These are phyloP conservation scores for Spondyliosoma cantharus DNA, from an alignment of 2,797 vertebrate species.

Conservation along the genomic window DNA sequence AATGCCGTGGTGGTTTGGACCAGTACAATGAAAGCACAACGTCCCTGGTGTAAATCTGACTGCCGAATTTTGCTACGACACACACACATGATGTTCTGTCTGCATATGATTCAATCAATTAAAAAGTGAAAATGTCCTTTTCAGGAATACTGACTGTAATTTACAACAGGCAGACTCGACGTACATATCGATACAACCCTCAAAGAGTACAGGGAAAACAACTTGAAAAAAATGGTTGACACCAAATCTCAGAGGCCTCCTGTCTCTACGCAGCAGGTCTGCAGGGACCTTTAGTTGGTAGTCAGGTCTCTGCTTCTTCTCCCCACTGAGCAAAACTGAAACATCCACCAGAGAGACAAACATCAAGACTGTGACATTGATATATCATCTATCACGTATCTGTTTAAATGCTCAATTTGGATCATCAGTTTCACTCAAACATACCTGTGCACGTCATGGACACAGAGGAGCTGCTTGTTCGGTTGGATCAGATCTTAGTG, in stretches of 20 bases:
- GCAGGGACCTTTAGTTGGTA: background rate
- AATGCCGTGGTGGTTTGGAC: too few species aligned
- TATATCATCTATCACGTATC: too few species aligned
- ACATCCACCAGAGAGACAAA: background rate
- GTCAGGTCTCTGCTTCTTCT: constrained; percentile 1
- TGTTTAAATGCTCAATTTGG: too few species aligned
- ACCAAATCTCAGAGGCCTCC: background rate
- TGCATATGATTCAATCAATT: background rate
- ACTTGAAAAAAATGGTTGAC: background rate
- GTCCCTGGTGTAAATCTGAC: too few species aligned
- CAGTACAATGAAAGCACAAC: too few species aligned
- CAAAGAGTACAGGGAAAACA: background rate
- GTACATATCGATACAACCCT: background rate
- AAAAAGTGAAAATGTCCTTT: background rate
- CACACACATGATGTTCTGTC: too few species aligned
- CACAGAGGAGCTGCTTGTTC: too few species aligned
- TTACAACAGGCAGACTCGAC: background rate
- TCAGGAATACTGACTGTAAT: background rate
- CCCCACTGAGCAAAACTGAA: background rate
- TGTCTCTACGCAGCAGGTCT: background rate
- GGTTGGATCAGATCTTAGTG: too few species aligned
- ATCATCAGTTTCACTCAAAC: too few species aligned
- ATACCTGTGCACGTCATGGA: too few species aligned
- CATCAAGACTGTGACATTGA: background rate
- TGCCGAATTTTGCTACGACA: too few species aligned